Evolutionary conservation across 2,113 vertebrate genomes (phyloP), one percentile per base, ranked within the genome.

Genomic region (Trogon surrucura): DNA sequence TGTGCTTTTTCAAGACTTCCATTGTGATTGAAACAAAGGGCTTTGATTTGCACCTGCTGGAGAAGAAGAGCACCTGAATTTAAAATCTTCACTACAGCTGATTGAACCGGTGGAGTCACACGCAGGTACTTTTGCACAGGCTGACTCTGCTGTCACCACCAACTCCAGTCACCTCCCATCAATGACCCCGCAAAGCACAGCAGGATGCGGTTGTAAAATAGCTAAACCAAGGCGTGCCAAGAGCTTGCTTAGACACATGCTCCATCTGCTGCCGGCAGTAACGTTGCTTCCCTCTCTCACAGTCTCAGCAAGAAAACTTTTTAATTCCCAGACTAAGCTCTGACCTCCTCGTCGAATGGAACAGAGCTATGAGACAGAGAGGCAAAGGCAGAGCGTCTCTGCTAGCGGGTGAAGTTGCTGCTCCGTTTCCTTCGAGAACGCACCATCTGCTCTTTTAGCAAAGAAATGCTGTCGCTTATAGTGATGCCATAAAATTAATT

Each of bases 121-220:
- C 36, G 29, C 18, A 3, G 78, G 66, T 26, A 7, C 23, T 23
- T 50, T 15, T 77, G 71, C 72, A 22, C 16, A 36, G 47, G 16
- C 14, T 2, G 18, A 11, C 32, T 38, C 62, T 21, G 58, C 58
- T 44, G 32, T 26, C 25, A 45, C 30, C 41, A 20, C 4, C 29
- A 30, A 41, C 41, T 41, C 11, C 41, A 41, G 41, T 41, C 27
- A 14, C 0, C 19, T 56, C 57, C 51, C 32, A 19, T 3, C 50
- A 18, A 3, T 2, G 34, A 30, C 7, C 22, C 38, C 19, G 2
- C 61, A 47, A 34, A 47, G 45, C 47, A 10, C 1, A n/a, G 0
- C 0, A 70, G 30, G 60, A 72, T 27, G 48, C 26, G 41, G 26
- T 8, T 3, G 3, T 51, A 38, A 71, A 75, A 56, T 4, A 66